Conservation (phyloP, 2,113 vertebrate species). For the Neogale vison region DNA sequence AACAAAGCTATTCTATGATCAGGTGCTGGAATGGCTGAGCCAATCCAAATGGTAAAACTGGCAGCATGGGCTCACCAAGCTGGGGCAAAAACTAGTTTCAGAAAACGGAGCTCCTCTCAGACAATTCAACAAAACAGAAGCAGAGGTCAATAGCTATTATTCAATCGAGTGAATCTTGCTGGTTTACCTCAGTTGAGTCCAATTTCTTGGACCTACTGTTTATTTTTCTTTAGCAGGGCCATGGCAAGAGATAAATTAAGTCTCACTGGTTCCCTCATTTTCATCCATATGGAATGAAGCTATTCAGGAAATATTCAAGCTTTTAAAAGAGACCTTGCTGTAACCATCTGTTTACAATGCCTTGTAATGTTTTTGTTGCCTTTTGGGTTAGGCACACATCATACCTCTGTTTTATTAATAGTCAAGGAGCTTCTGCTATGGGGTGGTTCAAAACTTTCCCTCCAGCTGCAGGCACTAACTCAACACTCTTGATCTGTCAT, state of each 20-base stretch:
- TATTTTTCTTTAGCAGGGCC: not conserved
- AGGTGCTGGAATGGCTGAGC: not conserved
- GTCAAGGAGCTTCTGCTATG: not conserved
- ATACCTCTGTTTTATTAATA: not conserved
- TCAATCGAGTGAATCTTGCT: not conserved
- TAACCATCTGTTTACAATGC: not conserved
- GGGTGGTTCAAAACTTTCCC: not conserved
- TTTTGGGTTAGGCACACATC: not conserved
- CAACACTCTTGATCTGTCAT: not conserved
- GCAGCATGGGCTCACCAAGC: accelerated
- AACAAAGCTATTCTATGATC: not conserved
- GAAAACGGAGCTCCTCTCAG: not conserved
- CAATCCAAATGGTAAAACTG: not conserved
- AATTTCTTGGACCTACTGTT: not conserved
- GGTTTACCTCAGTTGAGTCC: not conserved
- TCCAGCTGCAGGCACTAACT: not conserved
- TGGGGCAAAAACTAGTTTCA: not conserved
- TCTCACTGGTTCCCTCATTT: not conserved
- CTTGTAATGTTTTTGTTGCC: not conserved
- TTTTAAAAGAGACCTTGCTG: not conserved
- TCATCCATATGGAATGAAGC: not conserved
- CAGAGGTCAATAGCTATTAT: not conserved
- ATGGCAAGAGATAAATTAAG: not conserved
- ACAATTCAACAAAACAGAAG: not conserved
- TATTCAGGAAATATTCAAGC: not conserved